phyloP scores from a whole-genome alignment of 2,113 vertebrate genomes.

The Corapipo altera region DNA sequence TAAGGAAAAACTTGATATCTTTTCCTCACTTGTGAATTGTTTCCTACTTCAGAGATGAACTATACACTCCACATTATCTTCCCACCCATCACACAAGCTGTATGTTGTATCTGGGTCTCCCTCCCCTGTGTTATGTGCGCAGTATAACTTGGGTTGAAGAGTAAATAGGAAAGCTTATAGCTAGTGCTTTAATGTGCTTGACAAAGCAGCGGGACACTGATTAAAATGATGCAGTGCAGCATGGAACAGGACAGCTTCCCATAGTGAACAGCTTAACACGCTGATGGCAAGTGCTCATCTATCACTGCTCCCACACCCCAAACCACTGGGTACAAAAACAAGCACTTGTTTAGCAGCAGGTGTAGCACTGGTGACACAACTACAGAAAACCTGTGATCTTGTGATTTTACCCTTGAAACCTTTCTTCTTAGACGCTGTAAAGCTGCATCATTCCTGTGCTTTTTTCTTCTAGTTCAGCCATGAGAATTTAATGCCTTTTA shows the following conservation, averaged over 20 bases:
- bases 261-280: neutral
- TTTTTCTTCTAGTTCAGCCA: neutral
- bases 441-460: neutral
- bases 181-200: neutral
- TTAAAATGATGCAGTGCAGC: neutral
- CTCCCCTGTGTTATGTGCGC: neutral
- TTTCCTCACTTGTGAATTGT: neutral
- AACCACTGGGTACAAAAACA: neutral
- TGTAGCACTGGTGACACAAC: neutral
- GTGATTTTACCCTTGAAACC: neutral
- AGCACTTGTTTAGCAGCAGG: neutral
- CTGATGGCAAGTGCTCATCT: neutral
- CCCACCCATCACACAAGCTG: neutral
- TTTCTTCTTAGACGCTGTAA: neutral
- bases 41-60: neutral
- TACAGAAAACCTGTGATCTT: neutral
- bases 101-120: neutral
- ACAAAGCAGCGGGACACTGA: neutral
- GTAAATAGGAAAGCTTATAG: neutral
- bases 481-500: neutral
- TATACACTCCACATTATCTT: neutral
- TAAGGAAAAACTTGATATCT: neutral
- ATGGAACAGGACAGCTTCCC: neutral
- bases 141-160: neutral
- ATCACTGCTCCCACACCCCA: neutral